Percentiles rank a stretch among this genome's conserved stretches.
Conservation (phyloP, 1,140 invertebrate genomes). For the Calephelis nemesis region DNA sequence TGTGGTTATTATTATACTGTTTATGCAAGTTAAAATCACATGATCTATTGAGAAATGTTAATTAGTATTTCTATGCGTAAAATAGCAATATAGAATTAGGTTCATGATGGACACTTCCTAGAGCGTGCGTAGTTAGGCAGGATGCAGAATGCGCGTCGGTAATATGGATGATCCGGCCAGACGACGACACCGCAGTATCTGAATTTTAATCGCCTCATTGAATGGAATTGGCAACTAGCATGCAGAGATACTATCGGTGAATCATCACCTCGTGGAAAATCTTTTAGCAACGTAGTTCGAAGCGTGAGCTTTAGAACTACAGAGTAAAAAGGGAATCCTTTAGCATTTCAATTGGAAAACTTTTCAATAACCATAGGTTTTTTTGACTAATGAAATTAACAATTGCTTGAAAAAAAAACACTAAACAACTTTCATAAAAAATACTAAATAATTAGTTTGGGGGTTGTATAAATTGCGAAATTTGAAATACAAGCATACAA, state of each 20-base stretch:
- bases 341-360: too few species aligned
- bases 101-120: conserved; percentile 63
- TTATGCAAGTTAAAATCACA: too few species aligned
- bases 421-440: too few species aligned
- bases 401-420: too few species aligned
- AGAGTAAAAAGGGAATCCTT: too few species aligned
- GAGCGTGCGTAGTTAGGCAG: conserved; percentile 53
- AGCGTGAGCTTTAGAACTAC: conserved; percentile 5
- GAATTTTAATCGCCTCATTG: conserved; percentile 72
- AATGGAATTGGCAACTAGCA: conserved; percentile 61
- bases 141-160: conserved; percentile 60
- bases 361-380: too few species aligned
- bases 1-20: too few species aligned
- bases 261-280: conserved; percentile 30
- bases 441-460: too few species aligned
- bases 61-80: not conserved
- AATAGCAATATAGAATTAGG: conserved; percentile 1
- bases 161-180: conserved; percentile 71
- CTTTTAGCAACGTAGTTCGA: not conserved
- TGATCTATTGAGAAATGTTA: too few species aligned
- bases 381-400: too few species aligned
- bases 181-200: conserved; percentile 53
- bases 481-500: too few species aligned
- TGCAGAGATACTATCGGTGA: conserved; percentile 57
- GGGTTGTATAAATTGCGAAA: too few species aligned